Percentiles rank a stretch among this genome's conserved stretches.
phyloP scores from a whole-genome alignment of 2,113 vertebrate species.

The Nyctibius bracteatus region DNA sequence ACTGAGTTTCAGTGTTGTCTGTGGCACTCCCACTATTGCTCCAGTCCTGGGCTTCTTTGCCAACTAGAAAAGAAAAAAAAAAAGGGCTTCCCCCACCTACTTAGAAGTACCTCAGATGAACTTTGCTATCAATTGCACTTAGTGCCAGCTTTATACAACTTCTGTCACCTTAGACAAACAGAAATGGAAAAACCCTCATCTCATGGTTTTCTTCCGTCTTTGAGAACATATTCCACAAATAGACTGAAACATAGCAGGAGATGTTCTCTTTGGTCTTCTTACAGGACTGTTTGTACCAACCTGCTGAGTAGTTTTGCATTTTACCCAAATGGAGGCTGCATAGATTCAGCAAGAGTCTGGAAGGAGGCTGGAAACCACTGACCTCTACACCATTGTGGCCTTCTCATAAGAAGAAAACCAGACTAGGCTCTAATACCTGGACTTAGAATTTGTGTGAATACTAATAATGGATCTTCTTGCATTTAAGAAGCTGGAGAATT shows the following conservation, averaged over 20 bases:
- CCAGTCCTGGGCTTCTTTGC: not conserved
- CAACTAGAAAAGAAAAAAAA: not conserved
- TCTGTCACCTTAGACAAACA: slow-evolving; percentile 49
- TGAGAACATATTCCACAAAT: not conserved
- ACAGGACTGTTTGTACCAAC: not conserved
- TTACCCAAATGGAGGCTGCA: not conserved
- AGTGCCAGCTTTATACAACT: slow-evolving; percentile 24
- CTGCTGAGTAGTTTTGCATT: not conserved
- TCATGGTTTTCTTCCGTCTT: slow-evolving; percentile 19
- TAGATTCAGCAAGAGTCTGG: not conserved
- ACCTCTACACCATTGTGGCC: not conserved
- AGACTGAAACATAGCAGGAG: not conserved
- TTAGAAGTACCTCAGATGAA: slow-evolving; percentile 17
- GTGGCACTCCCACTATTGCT: not conserved
- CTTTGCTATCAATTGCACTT: slow-evolving; percentile 7
- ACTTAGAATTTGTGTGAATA: not conserved
- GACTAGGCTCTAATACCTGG: not conserved
- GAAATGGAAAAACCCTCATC: slow-evolving; percentile 51
- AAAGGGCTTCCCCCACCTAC: slow-evolving; percentile 32
- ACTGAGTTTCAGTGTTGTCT: not conserved
- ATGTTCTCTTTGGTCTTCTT: not conserved
- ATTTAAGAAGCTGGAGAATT: not conserved
- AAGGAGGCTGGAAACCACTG: not conserved
- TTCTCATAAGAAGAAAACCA: not conserved
- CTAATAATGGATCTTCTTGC: not conserved